These are phyloP conservation scores for Scopus umbretta DNA, from an alignment of 2,113 vertebrate species.

Conservation along the genomic window DNA sequence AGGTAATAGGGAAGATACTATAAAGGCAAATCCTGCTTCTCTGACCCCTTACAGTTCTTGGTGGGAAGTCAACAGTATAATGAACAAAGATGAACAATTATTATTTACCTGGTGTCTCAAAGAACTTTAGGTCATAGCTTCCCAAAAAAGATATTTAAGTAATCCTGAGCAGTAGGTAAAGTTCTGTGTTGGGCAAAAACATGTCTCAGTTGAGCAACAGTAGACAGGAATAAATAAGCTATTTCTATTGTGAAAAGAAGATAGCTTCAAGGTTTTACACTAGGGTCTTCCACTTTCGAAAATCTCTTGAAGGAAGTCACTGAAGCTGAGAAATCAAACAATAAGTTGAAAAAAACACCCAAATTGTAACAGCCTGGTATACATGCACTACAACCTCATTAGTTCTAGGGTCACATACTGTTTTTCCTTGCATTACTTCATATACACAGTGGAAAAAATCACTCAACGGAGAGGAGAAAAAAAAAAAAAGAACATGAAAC, in stretches of 20 bases:
- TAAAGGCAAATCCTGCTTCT: not conserved
- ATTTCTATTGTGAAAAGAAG: not conserved
- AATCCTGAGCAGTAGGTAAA: not conserved
- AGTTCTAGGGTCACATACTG: not conserved
- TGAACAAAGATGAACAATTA: not conserved
- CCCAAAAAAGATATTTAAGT: not conserved
- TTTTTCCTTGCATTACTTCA: not conserved
- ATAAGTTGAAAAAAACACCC: not conserved
- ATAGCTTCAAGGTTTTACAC: not conserved
- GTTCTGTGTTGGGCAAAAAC: not conserved
- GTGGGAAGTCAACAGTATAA: not conserved
- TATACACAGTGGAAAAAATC: not conserved
- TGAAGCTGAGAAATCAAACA: not conserved
- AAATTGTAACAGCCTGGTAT: not conserved
- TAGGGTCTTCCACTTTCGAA: not conserved
- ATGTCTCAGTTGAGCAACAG: not conserved
- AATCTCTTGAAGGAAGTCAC: not conserved
- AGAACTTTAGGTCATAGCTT: not conserved
- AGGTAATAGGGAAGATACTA: not conserved
- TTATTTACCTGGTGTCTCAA: not conserved
- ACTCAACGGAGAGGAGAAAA: not conserved
- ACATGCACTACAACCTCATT: not conserved
- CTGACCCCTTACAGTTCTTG: not conserved
- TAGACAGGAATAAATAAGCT: not conserved
- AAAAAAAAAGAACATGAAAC: not conserved